These are phyloP conservation scores for Abrostola tripartita DNA, from an alignment of 2,888 invertebrate genomes.

Conservation along the genomic window DNA sequence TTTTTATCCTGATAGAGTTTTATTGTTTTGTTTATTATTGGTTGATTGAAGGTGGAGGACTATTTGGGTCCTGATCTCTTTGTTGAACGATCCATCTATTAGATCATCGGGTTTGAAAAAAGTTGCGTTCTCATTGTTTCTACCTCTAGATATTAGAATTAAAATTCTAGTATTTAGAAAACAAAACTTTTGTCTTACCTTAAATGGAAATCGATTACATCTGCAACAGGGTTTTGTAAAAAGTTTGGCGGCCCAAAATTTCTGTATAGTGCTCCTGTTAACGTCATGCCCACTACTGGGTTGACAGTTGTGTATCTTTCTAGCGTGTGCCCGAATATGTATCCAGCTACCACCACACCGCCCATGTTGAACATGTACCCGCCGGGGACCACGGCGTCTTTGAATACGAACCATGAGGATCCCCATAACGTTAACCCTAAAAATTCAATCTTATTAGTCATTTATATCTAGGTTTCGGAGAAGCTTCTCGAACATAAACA, in stretches of 20 bases:
- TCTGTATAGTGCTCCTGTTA: conserved; percentile 79
- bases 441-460: conserved; percentile 49
- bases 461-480: background rate
- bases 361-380: conserved; percentile 76
- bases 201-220: conserved; percentile 80
- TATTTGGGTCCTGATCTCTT: no score
- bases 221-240: conserved; percentile 72
- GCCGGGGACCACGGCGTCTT: conserved; percentile 72
- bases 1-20: no score
- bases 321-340: conserved; percentile 78
- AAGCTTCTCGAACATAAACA: no score
- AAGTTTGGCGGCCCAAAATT: conserved; percentile 74
- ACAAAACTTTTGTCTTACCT: conserved; percentile 67
- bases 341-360: conserved; percentile 74
- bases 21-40: no score
- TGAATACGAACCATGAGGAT: conserved; percentile 76
- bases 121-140: no score
- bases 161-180: background rate
- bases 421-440: conserved; percentile 79
- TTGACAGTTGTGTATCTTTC: conserved; percentile 80
- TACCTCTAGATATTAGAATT: no score
- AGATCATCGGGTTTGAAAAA: no score
- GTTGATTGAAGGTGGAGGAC: no score
- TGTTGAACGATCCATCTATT: no score
- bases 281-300: conserved; percentile 82